phyloP scores from a whole-genome alignment of 2,888 invertebrate genomes.

The Amblyjoppa fuscipennis region DNA sequence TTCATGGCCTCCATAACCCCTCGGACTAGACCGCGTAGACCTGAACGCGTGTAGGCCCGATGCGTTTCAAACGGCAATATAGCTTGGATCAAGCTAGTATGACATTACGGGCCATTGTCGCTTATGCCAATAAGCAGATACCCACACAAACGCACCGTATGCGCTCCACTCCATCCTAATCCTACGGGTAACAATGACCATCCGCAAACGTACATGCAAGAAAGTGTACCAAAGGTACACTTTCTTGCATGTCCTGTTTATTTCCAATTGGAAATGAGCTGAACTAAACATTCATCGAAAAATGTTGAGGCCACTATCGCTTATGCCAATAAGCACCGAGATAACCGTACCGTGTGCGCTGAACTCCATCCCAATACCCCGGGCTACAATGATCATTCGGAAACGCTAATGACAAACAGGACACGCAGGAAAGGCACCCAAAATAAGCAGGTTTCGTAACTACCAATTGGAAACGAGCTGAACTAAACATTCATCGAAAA shows the following conservation, averaged over 20 bases:
- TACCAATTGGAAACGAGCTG: not conserved
- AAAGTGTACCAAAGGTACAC: no score
- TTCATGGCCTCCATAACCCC: constrained; percentile 34
- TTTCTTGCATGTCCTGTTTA: no score
- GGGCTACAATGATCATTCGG: no score
- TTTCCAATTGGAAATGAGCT: not conserved
- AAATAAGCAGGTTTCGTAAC: no score
- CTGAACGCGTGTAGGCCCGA: constrained; percentile 25
- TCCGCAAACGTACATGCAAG: not conserved
- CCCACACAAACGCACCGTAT: not conserved
- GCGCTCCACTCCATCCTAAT: not conserved
- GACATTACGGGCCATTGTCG: constrained; percentile 5
- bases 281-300: not conserved
- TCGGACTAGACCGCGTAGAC: constrained; percentile 5
- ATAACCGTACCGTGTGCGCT: no score
- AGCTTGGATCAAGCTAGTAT: constrained; percentile 19
- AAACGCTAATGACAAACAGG: no score
- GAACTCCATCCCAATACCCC: no score
- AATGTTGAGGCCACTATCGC: not conserved
- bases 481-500: no score
- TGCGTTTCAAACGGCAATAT: constrained; percentile 30
- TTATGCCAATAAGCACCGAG: no score
- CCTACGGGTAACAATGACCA: not conserved
- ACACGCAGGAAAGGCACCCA: no score
- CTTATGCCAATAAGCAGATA: constrained; percentile 12